Evolutionary conservation across 2,113 vertebrate species (phyloP).

Genomic region (Columba livia): DNA sequence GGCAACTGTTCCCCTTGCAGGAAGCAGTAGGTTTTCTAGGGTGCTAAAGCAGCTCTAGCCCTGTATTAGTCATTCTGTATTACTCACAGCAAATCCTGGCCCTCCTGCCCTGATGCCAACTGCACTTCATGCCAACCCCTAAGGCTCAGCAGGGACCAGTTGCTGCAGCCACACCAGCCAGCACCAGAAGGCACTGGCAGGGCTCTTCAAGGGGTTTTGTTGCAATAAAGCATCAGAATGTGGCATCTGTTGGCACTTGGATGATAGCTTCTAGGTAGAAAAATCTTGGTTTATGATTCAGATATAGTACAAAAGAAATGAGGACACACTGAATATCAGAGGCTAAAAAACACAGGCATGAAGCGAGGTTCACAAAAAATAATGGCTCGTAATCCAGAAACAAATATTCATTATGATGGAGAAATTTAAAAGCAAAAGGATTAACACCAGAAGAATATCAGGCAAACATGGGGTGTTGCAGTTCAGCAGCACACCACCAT

Average conservation of each 20-base stretch:
- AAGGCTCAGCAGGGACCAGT: background rate
- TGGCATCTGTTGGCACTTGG: background rate
- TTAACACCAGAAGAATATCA: background rate
- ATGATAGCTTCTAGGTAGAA: background rate
- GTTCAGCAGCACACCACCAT: background rate
- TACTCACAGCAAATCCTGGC: background rate
- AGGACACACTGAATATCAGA: background rate
- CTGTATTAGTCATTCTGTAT: background rate
- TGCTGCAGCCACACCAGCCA: background rate
- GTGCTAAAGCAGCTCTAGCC: background rate
- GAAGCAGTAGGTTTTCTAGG: background rate
- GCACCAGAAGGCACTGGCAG: background rate
- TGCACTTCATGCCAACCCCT: background rate
- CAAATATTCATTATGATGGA: background rate
- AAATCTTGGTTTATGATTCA: background rate
- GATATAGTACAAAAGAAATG: background rate
- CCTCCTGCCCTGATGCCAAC: background rate
- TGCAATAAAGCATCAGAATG: background rate
- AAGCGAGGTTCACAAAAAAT: background rate
- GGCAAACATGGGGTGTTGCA: background rate
- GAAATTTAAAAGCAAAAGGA: background rate
- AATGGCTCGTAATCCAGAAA: background rate
- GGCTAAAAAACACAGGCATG: background rate
- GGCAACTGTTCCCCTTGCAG: background rate
- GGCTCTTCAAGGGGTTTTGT: background rate